phyloP scores from a whole-genome alignment of 2,113 vertebrate species.

The Sinosuthora webbiana region DNA sequence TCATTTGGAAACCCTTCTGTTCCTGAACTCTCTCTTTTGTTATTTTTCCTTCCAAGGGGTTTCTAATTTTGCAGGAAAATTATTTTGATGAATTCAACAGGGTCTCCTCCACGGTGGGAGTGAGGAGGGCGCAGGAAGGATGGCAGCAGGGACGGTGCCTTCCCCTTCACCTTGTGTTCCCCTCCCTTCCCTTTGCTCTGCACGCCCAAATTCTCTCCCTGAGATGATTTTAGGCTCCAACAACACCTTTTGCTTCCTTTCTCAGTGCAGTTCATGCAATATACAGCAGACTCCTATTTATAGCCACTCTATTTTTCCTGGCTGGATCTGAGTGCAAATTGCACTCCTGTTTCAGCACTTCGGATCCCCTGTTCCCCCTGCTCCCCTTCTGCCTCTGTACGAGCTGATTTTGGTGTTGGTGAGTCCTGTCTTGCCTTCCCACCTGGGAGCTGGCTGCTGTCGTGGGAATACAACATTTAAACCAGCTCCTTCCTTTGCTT shows the following conservation, averaged over 20 bases:
- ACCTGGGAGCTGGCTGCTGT: background rate
- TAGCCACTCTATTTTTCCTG: background rate
- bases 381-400: background rate
- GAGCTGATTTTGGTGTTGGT: background rate
- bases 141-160: background rate
- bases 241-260: background rate
- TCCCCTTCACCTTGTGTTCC: background rate
- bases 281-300: background rate
- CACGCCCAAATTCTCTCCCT: background rate
- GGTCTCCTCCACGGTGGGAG: background rate
- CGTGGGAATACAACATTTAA: background rate
- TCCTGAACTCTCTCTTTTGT: background rate
- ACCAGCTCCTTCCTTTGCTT: background rate
- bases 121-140: background rate
- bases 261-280: background rate
- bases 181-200: background rate
- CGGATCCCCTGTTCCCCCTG: background rate
- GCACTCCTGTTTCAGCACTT: background rate
- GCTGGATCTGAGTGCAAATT: background rate
- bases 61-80: background rate
- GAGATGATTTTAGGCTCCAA: background rate
- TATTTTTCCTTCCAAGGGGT: background rate
- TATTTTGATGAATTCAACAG: background rate
- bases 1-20: background rate
- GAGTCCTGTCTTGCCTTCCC: background rate